Conservation (phyloP, 2,797 vertebrate genomes). For the Petrocephalus sullivani region DNA sequence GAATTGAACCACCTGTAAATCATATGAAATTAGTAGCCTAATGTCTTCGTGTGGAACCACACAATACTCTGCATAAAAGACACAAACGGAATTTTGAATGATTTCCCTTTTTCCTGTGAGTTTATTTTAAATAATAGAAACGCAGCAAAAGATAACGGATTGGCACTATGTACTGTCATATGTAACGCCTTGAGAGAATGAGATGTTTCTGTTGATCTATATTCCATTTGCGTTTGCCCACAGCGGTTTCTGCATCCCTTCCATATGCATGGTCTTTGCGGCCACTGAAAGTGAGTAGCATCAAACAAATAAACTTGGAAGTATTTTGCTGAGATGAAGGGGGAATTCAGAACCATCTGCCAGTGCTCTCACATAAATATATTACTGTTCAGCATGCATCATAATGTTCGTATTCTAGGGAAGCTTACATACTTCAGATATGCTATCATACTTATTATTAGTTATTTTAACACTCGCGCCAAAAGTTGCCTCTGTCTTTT, state of each 20-base stretch:
- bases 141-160: not conserved
- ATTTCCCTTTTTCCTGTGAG: not conserved
- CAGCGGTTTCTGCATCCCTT: not conserved
- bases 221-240: not conserved
- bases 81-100: not conserved
- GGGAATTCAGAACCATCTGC: not conserved
- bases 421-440: not conserved
- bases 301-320: not conserved
- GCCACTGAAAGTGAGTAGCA: not conserved
- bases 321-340: not conserved
- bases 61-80: not conserved
- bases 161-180: not conserved
- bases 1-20: not conserved
- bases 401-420: not conserved
- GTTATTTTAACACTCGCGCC: not conserved
- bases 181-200: not conserved
- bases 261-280: not conserved
- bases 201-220: not conserved
- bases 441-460: not conserved
- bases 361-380: not conserved
- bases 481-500: not conserved
- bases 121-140: not conserved
- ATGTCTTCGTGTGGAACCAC: not conserved
- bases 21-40: not conserved
- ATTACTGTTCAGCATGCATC: not conserved